phyloP scores from a whole-genome alignment of 1,140 invertebrate genomes.

The Yoshiicerus persimilis region DNA sequence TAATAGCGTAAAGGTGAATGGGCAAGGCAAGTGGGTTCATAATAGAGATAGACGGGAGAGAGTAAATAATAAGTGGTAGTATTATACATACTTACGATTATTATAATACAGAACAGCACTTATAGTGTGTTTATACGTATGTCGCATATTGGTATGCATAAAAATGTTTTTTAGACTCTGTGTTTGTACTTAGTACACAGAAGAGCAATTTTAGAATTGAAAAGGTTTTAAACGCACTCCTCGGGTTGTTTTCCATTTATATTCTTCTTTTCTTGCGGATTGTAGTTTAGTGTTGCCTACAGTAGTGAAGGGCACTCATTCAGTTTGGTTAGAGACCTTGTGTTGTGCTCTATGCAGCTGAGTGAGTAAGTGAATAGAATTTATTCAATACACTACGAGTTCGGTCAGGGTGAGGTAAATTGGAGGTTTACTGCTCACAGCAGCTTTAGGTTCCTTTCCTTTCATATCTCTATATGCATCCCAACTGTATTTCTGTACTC shows the following conservation, averaged over 20 bases:
- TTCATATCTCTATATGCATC: not conserved
- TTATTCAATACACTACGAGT: constrained; percentile 1
- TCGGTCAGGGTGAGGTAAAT: constrained; percentile 11
- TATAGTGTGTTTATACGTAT: no score
- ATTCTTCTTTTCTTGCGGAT: not conserved
- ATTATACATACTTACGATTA: not conserved
- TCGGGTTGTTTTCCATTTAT: constrained; percentile 5
- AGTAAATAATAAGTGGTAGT: not conserved
- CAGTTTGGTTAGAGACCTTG: not conserved
- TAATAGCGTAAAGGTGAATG: not conserved
- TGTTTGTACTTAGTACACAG: not conserved
- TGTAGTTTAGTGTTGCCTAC: not conserved
- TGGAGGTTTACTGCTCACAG: constrained; percentile 21
- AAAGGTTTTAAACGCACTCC: constrained; percentile 16
- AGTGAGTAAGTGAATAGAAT: not conserved
- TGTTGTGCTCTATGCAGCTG: not conserved
- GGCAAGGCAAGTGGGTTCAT: not conserved
- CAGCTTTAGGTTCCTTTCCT: not conserved
- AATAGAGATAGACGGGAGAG: not conserved
- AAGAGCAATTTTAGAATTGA: constrained; percentile 2
- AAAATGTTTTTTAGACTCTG: not conserved
- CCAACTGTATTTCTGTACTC: no score
- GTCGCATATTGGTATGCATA: no score
- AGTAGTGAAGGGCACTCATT: not conserved
- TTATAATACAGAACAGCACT: no score